phyloP scores from a whole-genome alignment of 2,797 vertebrate species.

The Acanthis flammea region DNA sequence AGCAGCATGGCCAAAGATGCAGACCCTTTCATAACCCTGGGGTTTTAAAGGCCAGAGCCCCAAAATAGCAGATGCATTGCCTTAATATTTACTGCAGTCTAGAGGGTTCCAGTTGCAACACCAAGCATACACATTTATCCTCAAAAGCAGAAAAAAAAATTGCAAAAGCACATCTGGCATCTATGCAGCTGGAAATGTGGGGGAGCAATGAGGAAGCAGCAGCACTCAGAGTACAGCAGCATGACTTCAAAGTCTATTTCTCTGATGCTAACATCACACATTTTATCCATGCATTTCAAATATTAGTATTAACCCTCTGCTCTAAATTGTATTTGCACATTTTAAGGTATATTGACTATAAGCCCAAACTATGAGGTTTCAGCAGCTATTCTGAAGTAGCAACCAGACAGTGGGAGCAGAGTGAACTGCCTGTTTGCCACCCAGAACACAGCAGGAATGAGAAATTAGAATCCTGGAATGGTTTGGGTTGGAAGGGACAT shows the following conservation, averaged over 20 bases:
- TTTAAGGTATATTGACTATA: neutral
- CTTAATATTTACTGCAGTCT: neutral
- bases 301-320: neutral
- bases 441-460: neutral
- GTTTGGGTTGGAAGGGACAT: neutral
- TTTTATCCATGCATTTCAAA: neutral
- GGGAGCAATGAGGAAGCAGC: neutral
- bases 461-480: neutral
- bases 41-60: neutral
- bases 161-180: neutral
- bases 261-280: neutral
- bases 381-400: neutral
- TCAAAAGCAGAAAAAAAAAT: neutral
- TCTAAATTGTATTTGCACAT: neutral
- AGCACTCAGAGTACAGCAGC: neutral
- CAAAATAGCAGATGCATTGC: neutral
- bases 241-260: neutral
- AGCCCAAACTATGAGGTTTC: neutral
- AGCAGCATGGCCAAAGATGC: neutral
- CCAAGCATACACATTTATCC: neutral
- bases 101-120: constrained; percentile 62
- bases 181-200: neutral
- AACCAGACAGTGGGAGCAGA: neutral
- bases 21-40: neutral
- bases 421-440: neutral